Percentiles rank a stretch among this genome's conserved stretches.
phyloP scores from a whole-genome alignment of 2,797 vertebrate genomes.

The Sebastes oblongus region DNA sequence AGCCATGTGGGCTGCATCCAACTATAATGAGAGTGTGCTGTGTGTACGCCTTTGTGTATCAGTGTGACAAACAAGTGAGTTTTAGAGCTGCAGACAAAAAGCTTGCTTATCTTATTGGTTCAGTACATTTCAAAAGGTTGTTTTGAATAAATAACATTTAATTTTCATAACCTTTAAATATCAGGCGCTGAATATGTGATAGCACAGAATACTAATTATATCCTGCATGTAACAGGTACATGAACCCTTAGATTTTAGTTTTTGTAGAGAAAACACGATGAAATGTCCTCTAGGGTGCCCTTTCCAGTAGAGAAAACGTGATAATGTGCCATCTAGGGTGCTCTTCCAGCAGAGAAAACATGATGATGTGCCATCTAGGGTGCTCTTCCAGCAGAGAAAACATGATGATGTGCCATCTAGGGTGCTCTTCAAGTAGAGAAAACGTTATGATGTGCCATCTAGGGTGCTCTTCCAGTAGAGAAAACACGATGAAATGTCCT shows the following conservation, averaged over 20 bases:
- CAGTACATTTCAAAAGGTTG: neutral
- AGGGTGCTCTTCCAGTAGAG: too few species aligned
- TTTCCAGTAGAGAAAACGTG: too few species aligned
- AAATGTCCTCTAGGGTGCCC: too few species aligned
- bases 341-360: rapidly evolving
- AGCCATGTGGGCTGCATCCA: slow-evolving; percentile 40
- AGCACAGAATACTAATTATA: too few species aligned
- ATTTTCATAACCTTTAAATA: neutral
- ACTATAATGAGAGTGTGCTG: neutral
- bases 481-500: rapidly evolving
- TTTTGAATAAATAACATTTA: neutral
- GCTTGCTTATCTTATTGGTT: neutral
- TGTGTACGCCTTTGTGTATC: slow-evolving; percentile 13
- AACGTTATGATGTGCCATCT: rapidly evolving
- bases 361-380: too few species aligned
- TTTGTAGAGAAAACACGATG: too few species aligned
- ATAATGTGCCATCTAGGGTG: too few species aligned
- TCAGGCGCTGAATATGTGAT: neutral
- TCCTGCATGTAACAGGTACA: neutral
- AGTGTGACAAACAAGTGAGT: neutral
- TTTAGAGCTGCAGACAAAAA: neutral
- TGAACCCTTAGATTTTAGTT: neutral
- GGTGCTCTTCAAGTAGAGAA: too few species aligned
- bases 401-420: rapidly evolving
- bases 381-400: too few species aligned